Evolutionary conservation across 1,140 invertebrate genomes (phyloP), one percentile per base, ranked within the genome.

Genomic region (Eurosta solidaginis): DNA sequence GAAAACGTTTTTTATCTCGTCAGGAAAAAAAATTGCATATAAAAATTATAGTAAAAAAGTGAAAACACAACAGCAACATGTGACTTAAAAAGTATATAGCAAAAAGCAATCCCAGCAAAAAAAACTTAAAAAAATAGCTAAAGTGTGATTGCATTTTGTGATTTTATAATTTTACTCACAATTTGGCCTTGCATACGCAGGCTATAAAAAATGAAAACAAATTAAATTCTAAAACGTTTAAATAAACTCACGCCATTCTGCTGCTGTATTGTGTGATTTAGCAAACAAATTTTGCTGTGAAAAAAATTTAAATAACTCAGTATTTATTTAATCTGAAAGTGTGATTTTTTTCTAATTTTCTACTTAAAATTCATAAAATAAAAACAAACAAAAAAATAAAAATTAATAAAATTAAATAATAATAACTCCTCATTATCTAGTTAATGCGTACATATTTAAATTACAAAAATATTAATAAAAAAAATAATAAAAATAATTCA

Each of bases 1-100:
- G n/a, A 68, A 68, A 68, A 68, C 59, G 29, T 68, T 29, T 80
- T 78, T 54, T 76, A 54, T 29, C 42, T 68, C 50, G 33, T 78
- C n/a, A 36, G 25, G 29, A 17, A 9, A 22, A 45, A 76, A 40
- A 40, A 27, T 20, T 33, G 10, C n/a, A n/a, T n/a, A n/a, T n/a
- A 50, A 50, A 50, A n/a, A 50, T 3, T n/a, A 20, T 27, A n/a
- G 49, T 27, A 36, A 52, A 20, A 20, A 52, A 76, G 45, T 47
- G 9, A 49, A 76, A 3, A 33, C 49, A 50, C 29, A 40, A 73
- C 49, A 77, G 40, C 33, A 73, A 78, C 20, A 76, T 76, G 74
- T 76, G 74, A 76, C 74, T 76, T 22, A 33, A 54, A n/a, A 45
- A 78, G 6, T 10, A 49, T 54, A 78, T n/a, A 44, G 17, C 74